phyloP scores from a whole-genome alignment of 2,888 invertebrate genomes.

The Agriotes lineatus region DNA sequence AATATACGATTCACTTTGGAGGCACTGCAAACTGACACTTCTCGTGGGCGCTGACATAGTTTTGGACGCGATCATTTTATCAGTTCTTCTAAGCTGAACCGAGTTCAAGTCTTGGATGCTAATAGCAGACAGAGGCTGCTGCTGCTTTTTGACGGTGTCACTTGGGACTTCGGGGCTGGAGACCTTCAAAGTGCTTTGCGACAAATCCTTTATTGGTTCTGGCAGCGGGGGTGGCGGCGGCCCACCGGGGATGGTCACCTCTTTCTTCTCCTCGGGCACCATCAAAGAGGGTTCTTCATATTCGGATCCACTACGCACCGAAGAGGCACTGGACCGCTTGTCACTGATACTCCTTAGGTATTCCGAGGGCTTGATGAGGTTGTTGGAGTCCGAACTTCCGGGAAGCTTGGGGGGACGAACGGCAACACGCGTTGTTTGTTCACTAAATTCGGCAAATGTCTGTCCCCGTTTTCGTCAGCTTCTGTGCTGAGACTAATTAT shows the following conservation, averaged over 20 bases:
- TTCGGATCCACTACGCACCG: constrained; percentile 64
- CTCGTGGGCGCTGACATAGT: constrained; percentile 85
- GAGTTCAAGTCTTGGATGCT: constrained; percentile 89
- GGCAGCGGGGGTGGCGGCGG: constrained; percentile 70
- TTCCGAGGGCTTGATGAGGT: constrained; percentile 92
- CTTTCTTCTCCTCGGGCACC: constrained; percentile 44
- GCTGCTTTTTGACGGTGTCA: constrained; percentile 65
- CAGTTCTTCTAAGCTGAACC: constrained; percentile 83
- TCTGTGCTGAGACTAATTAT: constrained; percentile 66
- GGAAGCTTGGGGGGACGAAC: constrained; percentile 93
- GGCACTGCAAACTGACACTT: constrained; percentile 81
- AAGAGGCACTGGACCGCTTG: constrained; percentile 68
- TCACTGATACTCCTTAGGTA: constrained; percentile 86
- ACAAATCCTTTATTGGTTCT: constrained; percentile 52
- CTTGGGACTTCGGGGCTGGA: constrained; percentile 35
- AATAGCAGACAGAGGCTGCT: constrained; percentile 87
- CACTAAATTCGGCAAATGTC: constrained; percentile 74
- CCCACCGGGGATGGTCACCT: constrained; percentile 49
- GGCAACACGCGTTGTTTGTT: constrained; percentile 89
- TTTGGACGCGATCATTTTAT: constrained; percentile 81
- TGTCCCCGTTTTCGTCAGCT: constrained; percentile 66
- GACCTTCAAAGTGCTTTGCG: constrained; percentile 60
- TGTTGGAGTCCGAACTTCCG: constrained; percentile 78
- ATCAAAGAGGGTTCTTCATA: constrained; percentile 56
- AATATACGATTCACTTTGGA: constrained; percentile 79